Evolutionary conservation across 2,888 invertebrate species (phyloP).

Genomic region (Protodeltote pygarga): DNA sequence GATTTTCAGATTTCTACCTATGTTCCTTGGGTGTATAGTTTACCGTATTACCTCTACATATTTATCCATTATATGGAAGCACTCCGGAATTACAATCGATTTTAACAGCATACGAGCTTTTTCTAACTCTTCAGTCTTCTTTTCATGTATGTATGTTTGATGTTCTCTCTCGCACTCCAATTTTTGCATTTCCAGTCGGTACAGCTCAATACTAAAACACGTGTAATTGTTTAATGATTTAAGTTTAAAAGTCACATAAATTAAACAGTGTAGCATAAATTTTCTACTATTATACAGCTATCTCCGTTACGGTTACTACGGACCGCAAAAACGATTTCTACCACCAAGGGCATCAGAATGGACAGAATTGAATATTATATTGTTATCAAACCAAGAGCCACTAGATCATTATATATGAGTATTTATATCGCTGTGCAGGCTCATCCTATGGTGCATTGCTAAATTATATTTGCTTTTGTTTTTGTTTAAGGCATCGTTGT

Average conservation of each 20-base stretch:
- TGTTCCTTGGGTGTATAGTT: too few species aligned
- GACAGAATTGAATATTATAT: slow-evolving; percentile 6
- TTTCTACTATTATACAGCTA: slow-evolving; percentile 27
- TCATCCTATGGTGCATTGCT: slow-evolving; percentile 17
- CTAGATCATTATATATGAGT: slow-evolving; percentile 15
- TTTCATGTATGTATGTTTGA: slow-evolving; percentile 48
- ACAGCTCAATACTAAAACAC: slow-evolving; percentile 60
- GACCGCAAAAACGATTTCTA: slow-evolving; percentile 5
- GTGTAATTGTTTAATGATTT: background rate
- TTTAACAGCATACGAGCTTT: slow-evolving; percentile 27
- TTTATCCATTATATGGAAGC: slow-evolving; percentile 55
- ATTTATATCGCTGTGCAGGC: slow-evolving; percentile 43
- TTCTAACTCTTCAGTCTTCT: slow-evolving; percentile 55
- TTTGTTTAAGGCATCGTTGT: too few species aligned
- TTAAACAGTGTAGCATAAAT: slow-evolving; percentile 30
- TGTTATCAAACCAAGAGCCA: slow-evolving; percentile 29
- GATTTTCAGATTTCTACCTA: too few species aligned
- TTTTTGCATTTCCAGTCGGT: slow-evolving; percentile 52
- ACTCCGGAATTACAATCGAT: slow-evolving; percentile 24
- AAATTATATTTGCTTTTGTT: too few species aligned
- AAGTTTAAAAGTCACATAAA: background rate
- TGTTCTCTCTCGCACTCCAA: slow-evolving; percentile 57
- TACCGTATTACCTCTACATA: slow-evolving; percentile 56
- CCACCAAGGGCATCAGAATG: slow-evolving; percentile 10
- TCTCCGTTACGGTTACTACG: slow-evolving; percentile 19